Evolutionary conservation across 2,797 vertebrate genomes (phyloP).

Genomic region (Myotis vivesi): DNA sequence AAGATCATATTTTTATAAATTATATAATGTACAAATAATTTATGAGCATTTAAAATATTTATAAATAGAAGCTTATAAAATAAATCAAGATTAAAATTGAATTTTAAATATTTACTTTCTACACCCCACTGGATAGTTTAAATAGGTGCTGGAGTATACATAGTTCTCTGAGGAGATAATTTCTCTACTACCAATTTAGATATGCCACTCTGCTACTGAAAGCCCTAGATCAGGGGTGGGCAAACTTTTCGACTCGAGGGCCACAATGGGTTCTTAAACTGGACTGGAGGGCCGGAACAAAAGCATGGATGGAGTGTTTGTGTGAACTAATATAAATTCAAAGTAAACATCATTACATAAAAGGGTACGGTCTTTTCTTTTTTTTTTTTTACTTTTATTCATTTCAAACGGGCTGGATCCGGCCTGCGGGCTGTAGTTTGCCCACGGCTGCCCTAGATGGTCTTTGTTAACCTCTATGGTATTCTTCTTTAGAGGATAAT

Average conservation of each 20-base stretch:
- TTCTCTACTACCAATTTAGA: not conserved
- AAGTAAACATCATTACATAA: too few species aligned
- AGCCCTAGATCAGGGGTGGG: not conserved
- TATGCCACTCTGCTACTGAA: not conserved
- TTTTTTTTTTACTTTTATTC: too few species aligned
- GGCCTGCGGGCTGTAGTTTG: too few species aligned
- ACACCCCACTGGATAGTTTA: not conserved
- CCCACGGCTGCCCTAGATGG: not conserved
- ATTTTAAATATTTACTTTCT: constrained; percentile 21
- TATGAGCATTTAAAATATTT: constrained; percentile 20
- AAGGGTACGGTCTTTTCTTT: too few species aligned
- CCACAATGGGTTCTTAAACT: too few species aligned
- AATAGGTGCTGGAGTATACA: not conserved
- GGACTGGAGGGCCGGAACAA: too few species aligned
- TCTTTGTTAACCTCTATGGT: not conserved
- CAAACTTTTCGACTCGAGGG: too few species aligned
- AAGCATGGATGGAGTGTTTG: too few species aligned
- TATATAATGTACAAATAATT: not conserved
- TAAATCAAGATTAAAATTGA: not conserved
- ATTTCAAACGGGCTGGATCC: too few species aligned
- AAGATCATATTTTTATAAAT: not conserved
- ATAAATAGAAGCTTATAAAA: not conserved
- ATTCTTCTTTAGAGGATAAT: not conserved
- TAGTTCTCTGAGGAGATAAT: not conserved
- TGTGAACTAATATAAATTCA: too few species aligned